phyloP scores from a whole-genome alignment of 2,797 vertebrate species.

The Karalla daura region DNA sequence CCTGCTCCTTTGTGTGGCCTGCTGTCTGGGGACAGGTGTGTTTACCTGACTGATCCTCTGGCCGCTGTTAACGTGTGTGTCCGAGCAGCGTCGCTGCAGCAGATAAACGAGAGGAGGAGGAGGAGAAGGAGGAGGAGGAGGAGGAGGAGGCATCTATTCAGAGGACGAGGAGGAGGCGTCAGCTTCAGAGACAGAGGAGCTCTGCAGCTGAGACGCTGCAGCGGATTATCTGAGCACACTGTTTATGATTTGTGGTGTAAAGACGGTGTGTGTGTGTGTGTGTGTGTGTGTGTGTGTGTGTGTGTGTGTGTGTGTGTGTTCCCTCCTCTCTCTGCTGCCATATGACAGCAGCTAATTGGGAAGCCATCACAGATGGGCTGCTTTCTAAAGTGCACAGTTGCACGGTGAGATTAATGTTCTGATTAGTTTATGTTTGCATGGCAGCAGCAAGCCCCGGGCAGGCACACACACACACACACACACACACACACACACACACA shows the following conservation, averaged over 20 bases:
- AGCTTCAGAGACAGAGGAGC: conserved; percentile 38
- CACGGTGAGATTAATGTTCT: conserved; percentile 60
- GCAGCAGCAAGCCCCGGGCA: conserved; percentile 43
- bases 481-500: too few relatives aligned
- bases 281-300: conserved; percentile 13
- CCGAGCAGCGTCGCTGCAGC: not conserved
- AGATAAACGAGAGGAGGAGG: conserved; percentile 44
- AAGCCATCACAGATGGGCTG: conserved; percentile 70
- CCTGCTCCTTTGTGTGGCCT: too few relatives aligned
- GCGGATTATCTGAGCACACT: conserved; percentile 38
- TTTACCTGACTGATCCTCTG: conserved; percentile 41
- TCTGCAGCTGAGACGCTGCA: conserved; percentile 40
- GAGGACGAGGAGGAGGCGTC: conserved; percentile 20
- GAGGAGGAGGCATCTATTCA: conserved; percentile 41
- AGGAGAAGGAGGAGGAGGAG: too few relatives aligned
- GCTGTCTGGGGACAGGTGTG: conserved; percentile 22
- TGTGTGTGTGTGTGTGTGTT: conserved; percentile 21
- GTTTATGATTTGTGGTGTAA: conserved; percentile 39
- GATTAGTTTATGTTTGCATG: conserved; percentile 66
- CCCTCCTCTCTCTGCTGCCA: conserved; percentile 73
- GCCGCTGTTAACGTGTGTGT: conserved; percentile 44
- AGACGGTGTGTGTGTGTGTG: conserved; percentile 26
- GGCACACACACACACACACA: too few relatives aligned
- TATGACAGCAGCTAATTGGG: conserved; percentile 74
- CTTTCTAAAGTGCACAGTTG: conserved; percentile 58